phyloP scores from a whole-genome alignment of 2,797 vertebrate species.

The Phataginus tricuspis region DNA sequence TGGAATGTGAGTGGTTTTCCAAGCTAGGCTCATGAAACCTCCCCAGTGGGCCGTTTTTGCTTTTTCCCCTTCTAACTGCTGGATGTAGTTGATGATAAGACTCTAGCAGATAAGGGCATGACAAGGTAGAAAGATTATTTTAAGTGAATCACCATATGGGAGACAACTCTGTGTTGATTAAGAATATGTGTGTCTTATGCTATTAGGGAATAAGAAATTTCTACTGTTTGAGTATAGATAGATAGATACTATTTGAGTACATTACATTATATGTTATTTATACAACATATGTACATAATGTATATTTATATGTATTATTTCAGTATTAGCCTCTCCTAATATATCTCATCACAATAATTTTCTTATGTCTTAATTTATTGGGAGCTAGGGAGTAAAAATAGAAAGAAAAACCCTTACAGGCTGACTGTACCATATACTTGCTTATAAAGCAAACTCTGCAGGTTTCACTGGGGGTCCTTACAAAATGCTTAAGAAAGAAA shows the following conservation, averaged over 20 bases:
- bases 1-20: background rate
- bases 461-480: background rate
- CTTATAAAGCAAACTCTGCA: constrained; percentile 11
- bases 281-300: background rate
- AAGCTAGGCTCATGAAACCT: background rate
- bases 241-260: background rate
- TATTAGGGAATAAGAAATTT: background rate
- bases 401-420: background rate
- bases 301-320: background rate
- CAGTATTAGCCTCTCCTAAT: background rate
- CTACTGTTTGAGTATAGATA: background rate
- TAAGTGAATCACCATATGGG: background rate
- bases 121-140: background rate
- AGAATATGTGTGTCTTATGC: background rate
- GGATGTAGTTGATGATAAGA: background rate
- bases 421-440: background rate
- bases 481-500: background rate
- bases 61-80: background rate
- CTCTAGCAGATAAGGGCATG: background rate
- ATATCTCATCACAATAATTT: background rate
- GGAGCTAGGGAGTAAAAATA: background rate
- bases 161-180: background rate
- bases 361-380: background rate
- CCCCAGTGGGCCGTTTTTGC: background rate
- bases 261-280: background rate